These are phyloP conservation scores for Etheostoma spectabile DNA, from an alignment of 2,113 vertebrate species.

Conservation along the genomic window DNA sequence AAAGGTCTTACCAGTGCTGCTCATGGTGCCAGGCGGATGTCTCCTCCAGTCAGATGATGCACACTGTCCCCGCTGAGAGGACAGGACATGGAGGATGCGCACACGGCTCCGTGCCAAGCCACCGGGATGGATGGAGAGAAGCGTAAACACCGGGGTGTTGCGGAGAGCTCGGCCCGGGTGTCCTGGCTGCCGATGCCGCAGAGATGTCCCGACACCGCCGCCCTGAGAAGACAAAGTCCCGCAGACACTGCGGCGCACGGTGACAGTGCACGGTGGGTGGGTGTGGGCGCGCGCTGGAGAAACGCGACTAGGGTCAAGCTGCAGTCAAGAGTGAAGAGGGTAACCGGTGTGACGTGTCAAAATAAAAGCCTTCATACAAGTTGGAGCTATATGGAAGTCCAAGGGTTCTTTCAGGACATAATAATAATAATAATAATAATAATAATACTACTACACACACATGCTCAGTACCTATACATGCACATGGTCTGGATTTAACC, in stretches of 20 bases:
- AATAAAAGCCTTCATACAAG: constrained; percentile 32
- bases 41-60: constrained; percentile 63
- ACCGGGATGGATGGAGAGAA: constrained; percentile 10
- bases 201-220: constrained; percentile 9
- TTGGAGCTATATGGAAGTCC: background rate
- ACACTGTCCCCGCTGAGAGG: constrained; percentile 63
- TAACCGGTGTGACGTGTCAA: constrained; percentile 37
- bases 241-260: constrained; percentile 60
- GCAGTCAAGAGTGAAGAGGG: fast-evolving
- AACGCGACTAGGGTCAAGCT: background rate
- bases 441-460: too few relatives aligned
- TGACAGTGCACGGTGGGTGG: constrained; percentile 63
- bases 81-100: constrained; percentile 66
- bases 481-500: too few relatives aligned
- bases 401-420: background rate
- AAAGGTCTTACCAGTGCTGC: constrained; percentile 73
- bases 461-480: too few relatives aligned
- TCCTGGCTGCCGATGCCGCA: constrained; percentile 28
- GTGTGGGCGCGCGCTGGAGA: constrained; percentile 64
- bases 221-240: constrained; percentile 51
- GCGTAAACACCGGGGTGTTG: background rate
- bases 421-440: too few relatives aligned
- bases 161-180: constrained; percentile 5
- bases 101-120: constrained; percentile 3
- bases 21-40: constrained; percentile 68